Conservation (phyloP, 2,888 invertebrate genomes). For the Oasisia sp. region DNA sequence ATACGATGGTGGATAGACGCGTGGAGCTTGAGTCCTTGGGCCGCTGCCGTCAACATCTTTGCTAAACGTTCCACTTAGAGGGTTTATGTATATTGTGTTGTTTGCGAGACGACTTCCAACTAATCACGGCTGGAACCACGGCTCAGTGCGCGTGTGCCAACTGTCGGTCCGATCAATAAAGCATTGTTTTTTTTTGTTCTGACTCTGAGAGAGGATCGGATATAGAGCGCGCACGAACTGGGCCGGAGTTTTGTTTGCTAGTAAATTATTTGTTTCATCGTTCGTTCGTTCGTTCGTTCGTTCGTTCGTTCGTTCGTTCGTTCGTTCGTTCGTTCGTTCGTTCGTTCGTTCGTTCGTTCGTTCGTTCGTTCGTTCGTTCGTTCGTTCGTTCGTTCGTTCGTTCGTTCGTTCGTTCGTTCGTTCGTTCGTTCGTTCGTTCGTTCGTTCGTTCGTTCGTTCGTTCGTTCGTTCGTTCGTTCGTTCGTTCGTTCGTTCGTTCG, state of each 20-base stretch:
- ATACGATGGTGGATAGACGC: not conserved
- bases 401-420: not conserved
- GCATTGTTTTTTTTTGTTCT: no score
- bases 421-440: not conserved
- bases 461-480: not conserved
- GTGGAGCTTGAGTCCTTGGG: not conserved
- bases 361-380: not conserved
- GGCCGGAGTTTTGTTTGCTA: no score
- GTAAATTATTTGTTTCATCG: no score
- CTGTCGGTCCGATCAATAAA: no score
- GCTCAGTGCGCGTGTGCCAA: not conserved
- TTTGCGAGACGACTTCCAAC: not conserved
- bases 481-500: not conserved
- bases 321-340: no score
- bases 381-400: not conserved
- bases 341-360: not conserved
- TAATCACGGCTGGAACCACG: not conserved
- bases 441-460: not conserved
- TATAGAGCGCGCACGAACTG: no score
- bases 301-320: not conserved
- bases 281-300: no score
- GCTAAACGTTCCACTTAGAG: not conserved
- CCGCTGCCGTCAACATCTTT: not conserved
- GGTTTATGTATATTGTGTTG: not conserved
- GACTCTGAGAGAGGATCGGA: no score